Base-by-base conservation (phyloP, 2,888 invertebrate genomes). In the Blomia tropicalis region DNA sequence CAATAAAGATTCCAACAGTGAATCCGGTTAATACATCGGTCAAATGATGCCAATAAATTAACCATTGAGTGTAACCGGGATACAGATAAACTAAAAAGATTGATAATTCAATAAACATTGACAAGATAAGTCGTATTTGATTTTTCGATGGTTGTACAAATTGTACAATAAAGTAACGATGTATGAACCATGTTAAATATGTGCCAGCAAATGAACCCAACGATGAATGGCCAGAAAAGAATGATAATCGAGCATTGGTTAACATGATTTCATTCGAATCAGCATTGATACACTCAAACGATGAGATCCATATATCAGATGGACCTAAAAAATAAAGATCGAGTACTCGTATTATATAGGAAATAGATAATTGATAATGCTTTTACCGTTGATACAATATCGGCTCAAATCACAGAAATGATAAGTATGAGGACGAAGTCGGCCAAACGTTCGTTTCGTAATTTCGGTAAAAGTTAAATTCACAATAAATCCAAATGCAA, bases 151-250 rank as follows among this genome's bases (percentile, higher is more conserved):
- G 25, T 4, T 56, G 14, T 19, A 19, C 17, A 5, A 54, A 4
- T 56, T 44, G 31, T 14, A 25, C 31, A 4, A 31, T 4, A 2
- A 62, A 27, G 5, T 17, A 41, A 19, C 14, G 2, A 14, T 41
- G 23, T 4, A 62, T 29, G 25, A 56, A 62, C 4, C 54, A 54
- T 19, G 23, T 41, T 2, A 62, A 36, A 56, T 22, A 62, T 19
- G 53, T 25, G 2, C 62, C 62, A n/a, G 62, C 32, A 25, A 56
- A 62, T 31, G 41, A 11, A 14, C 56, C 62, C 19, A 62, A 2
- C n/a, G 62, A 43, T 27, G 62, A 62, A 51, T 62, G 62, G 1
- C 62, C 62, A 19, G 62, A 62, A 41, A 32, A 62, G 51, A 62
- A 62, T 22, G 62, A 62, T 25, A 62, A 30, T 27, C 62, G 62